Base-by-base conservation (phyloP, 2,113 vertebrate species). In the Rhynchopsitta pachyrhyncha region DNA sequence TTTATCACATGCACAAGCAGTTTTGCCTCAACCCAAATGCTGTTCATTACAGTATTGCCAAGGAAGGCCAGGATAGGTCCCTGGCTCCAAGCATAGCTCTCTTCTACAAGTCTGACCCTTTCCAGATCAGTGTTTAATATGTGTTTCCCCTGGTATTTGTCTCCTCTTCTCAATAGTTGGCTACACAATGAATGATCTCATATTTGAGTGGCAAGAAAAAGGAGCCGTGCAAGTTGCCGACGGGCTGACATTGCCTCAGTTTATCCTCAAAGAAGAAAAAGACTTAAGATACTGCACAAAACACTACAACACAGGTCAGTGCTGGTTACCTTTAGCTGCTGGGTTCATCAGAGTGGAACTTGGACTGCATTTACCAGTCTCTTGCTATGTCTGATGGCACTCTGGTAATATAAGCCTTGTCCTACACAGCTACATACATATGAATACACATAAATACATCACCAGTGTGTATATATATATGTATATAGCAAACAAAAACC, bases 161-260 rank as follows among this genome's bases (percentile, higher is more conserved):
- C 67, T 68, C 39, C 27, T 85, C 68, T 86, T 95, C 85, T 80
- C 92, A 37, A 70, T 97, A 99, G 99, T 99, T 96, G 99, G 99
- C 69, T 99, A 99, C 96, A 99, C 99, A 22, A 99, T 99, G 99
- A 99, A 99, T 13, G 99, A 99, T 93, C 99, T 99, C 90, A 99
- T 99, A 97, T 99, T 99, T 88, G 99, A 99, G 97, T 99, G 99
- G 99, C 99, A 99, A 60, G 99, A 99, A 95, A 99, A 99, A 85
- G 99, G 99, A 90, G 99, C 99, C 0, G 99, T 99, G 92, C 99
- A 99, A 97, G 98, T 99, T 75, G 99, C 99, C 17, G 99, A 99
- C 0, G 99, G 99, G n/a, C 97, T 99, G 93, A 99, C 99, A 5
- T 94, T 99, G 97, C 99, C 99, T 92, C 99, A 99, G 98, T 99